Conservation (phyloP, 2,888 invertebrate species). For the Thalpophila matura region DNA sequence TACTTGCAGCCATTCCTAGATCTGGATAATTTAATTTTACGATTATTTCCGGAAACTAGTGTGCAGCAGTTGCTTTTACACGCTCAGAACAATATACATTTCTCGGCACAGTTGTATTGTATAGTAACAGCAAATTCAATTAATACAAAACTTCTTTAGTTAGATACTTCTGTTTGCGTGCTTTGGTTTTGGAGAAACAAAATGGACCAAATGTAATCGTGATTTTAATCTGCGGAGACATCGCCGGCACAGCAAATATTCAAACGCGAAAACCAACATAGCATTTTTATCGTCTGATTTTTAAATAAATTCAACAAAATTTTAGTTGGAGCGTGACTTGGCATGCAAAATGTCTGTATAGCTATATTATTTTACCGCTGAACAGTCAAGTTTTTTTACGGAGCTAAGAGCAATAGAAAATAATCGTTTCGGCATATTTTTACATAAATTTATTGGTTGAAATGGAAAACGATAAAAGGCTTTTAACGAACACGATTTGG, state of each 20-base stretch:
- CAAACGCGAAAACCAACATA: constrained; percentile 52
- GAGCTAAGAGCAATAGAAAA: constrained; percentile 58
- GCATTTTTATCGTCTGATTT: constrained; percentile 61
- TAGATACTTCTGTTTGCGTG: constrained; percentile 3
- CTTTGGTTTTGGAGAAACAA: constrained; percentile 26
- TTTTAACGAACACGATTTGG: constrained; percentile 58
- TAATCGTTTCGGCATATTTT: constrained; percentile 57
- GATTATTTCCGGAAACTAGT: constrained; percentile 10
- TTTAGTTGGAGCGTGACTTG: constrained; percentile 65
- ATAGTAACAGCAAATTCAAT: constrained; percentile 25
- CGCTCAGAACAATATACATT: constrained; percentile 7
- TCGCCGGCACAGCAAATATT: constrained; percentile 54
- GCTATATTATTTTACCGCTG: constrained; percentile 52
- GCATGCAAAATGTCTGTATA: constrained; percentile 56
- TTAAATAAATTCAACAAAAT: constrained; percentile 64
- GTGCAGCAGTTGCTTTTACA: constrained; percentile 14
- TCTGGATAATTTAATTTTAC: constrained; percentile 37
- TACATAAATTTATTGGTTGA: constrained; percentile 59
- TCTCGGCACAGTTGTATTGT: background rate
- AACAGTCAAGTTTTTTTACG: constrained; percentile 59
- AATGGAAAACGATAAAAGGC: constrained; percentile 63
- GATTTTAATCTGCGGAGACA: constrained; percentile 60
- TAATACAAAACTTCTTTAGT: constrained; percentile 5
- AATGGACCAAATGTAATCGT: constrained; percentile 46
- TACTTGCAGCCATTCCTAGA: constrained; percentile 7